phyloP scores from a whole-genome alignment of 1,140 invertebrate species.

The Mesaphorura yosii region DNA sequence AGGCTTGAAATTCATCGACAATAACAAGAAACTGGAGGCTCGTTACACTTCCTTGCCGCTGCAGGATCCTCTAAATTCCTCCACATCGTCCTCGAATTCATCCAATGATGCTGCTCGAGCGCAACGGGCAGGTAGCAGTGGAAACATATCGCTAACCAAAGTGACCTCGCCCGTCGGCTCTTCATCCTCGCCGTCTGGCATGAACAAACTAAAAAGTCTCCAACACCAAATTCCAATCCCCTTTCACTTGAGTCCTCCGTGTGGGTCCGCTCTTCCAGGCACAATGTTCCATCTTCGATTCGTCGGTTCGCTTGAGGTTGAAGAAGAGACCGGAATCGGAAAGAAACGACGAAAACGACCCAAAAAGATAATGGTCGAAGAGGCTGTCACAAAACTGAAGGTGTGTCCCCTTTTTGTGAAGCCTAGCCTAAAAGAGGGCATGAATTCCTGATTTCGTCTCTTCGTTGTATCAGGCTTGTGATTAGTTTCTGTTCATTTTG shows the following conservation, averaged over 20 bases:
- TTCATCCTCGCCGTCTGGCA: not conserved
- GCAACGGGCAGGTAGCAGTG: not conserved
- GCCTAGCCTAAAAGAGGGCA: not conserved
- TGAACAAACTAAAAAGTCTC: not conserved
- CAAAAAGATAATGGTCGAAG: constrained; percentile 87
- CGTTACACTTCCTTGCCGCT: not conserved
- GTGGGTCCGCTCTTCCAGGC: constrained; percentile 40
- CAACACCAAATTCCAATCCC: constrained; percentile 4
- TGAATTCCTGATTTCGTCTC: not conserved
- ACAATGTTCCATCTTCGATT: constrained; percentile 68
- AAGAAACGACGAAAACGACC: constrained; percentile 56
- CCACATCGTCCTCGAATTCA: not conserved
- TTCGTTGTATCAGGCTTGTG: not conserved
- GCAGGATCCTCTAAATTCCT: not conserved
- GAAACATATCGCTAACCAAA: too few species aligned
- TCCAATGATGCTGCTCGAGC: not conserved
- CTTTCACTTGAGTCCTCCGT: constrained; percentile 22
- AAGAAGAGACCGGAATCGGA: constrained; percentile 55
- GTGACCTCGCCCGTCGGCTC: not conserved
- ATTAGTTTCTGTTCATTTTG: too few species aligned
- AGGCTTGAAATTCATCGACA: not conserved
- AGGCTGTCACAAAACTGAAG: constrained; percentile 93
- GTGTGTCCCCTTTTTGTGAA: too few species aligned
- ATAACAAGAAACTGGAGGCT: too few species aligned
- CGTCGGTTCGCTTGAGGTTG: constrained; percentile 71